Conservation (phyloP, 1,140 invertebrate species). For the Agraylea sexmaculata region DNA sequence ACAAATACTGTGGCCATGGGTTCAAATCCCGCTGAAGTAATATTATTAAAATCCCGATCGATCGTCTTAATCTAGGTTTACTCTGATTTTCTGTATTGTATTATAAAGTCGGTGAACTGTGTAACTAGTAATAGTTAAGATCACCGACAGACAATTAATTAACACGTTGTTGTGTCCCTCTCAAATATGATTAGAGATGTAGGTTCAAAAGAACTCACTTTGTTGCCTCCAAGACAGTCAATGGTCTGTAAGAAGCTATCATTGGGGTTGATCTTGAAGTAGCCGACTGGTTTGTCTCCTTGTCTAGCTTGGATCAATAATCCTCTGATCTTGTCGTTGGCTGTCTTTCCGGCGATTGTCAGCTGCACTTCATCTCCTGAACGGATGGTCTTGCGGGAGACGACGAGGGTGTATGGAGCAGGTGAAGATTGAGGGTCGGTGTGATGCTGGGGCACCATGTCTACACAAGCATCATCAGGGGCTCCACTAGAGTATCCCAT, state of each 20-base stretch:
- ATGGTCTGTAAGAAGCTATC: conserved; percentile 30
- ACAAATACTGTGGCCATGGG: too few relatives aligned
- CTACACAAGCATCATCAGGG: conserved; percentile 34
- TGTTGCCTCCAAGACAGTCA: conserved; percentile 29
- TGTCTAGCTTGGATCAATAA: conserved; percentile 40
- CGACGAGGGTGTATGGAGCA: conserved; percentile 36
- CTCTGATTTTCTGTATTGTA: too few relatives aligned
- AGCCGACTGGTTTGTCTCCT: conserved; percentile 33
- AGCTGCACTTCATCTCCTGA: conserved; percentile 25
- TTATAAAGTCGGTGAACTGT: too few relatives aligned
- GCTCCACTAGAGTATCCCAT: conserved; percentile 35
- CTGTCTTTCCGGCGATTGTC: conserved; percentile 30
- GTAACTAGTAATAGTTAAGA: too few relatives aligned
- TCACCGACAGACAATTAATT: too few relatives aligned
- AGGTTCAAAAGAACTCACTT: too few relatives aligned
- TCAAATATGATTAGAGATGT: too few relatives aligned
- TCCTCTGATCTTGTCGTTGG: conserved; percentile 37
- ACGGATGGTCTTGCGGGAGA: conserved; percentile 31
- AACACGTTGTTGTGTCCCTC: too few relatives aligned
- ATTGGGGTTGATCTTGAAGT: conserved; percentile 30
- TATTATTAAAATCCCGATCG: too few relatives aligned
- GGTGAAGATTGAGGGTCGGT: conserved; percentile 28
- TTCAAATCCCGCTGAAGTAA: too few relatives aligned
- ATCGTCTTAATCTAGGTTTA: too few relatives aligned
- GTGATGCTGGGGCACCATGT: conserved; percentile 40